A percentile compares a stretch with the other conserved stretches of the same genome.
These are phyloP conservation scores for Ptilonorhynchus violaceus DNA, from an alignment of 2,113 vertebrate species.

Conservation along the genomic window DNA sequence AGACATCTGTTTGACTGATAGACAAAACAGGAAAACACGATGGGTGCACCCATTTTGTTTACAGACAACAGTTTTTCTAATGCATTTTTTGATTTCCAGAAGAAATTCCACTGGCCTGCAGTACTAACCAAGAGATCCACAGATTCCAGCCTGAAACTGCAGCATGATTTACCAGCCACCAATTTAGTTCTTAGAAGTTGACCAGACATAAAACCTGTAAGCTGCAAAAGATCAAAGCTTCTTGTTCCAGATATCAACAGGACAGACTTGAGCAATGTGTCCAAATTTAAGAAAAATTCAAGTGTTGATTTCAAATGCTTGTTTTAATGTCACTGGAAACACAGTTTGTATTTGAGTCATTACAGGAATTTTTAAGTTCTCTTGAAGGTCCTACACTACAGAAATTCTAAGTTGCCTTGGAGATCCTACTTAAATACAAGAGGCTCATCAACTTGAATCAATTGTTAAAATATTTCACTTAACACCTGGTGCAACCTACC, in stretches of 20 bases:
- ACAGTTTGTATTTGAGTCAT: background rate
- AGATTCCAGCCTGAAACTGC: background rate
- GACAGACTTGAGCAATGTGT: background rate
- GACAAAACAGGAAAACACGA: background rate
- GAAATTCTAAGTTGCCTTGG: background rate
- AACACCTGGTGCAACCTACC: background rate
- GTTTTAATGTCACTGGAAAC: background rate
- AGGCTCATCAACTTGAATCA: background rate
- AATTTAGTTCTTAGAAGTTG: background rate
- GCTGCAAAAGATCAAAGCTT: background rate
- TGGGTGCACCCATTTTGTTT: background rate
- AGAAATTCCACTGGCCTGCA: background rate
- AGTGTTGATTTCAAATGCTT: background rate
- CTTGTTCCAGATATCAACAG: background rate
- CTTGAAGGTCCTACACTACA: background rate
- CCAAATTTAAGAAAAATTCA: background rate
- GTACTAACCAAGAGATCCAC: background rate
- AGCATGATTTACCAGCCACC: background rate
- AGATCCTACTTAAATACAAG: background rate
- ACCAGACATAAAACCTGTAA: background rate
- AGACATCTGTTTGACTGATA: constrained; percentile 46
- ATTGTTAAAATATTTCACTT: background rate
- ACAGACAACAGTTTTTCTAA: background rate
- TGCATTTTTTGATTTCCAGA: background rate
- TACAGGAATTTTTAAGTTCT: background rate